Base-by-base conservation (phyloP, 2,888 invertebrate genomes). In the Cyrtodaria siliqua region DNA sequence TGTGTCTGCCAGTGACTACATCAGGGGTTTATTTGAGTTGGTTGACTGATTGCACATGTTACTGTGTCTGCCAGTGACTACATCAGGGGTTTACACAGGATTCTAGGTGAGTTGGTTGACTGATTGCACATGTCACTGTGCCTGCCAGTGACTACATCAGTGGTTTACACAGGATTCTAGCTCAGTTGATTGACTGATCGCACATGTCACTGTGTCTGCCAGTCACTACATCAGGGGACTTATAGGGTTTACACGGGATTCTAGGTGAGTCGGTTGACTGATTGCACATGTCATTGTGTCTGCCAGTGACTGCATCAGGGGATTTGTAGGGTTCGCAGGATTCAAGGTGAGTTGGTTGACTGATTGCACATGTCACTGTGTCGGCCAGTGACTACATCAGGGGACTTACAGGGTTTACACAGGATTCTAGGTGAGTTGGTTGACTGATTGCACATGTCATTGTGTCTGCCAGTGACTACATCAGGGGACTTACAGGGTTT, bases 181-280 rank as follows among this genome's bases (percentile, higher is more conserved):
- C n/a, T n/a, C n/a, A n/a, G n/a, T n/a, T n/a, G 75, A 74, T 14
- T 84, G 86, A 52, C 50, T 70, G 12, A 56, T 79, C 44, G 82
- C 89, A 23, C 79, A 59, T 1, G 86, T 92, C 8, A 88, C 79
- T 4, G 82, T 92, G 2, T 68, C 77, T 44, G 71, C 89, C 6
- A 92, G 91, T 82, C 92, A 92, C 83, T 77, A 89, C 77, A 87
- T 91, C 1, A 76, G 87, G 59, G 92, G 92, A 3, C 83, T 90
- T 29, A 68, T 92, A 20, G 86, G 88, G 75, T 91, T 91, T 60
- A 33, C 33, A 4, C 33, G 12, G 33, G 33, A 33, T 33, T 33
- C 33, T 33, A 4, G 33, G 33, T 33, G 12, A 33, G 33, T 33
- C 4, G 33, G 33, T n/a, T n/a, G n/a, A n/a, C n/a, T n/a, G n/a